Conservation (phyloP, 1,140 invertebrate genomes). For the Drosophila sucinea region DNA sequence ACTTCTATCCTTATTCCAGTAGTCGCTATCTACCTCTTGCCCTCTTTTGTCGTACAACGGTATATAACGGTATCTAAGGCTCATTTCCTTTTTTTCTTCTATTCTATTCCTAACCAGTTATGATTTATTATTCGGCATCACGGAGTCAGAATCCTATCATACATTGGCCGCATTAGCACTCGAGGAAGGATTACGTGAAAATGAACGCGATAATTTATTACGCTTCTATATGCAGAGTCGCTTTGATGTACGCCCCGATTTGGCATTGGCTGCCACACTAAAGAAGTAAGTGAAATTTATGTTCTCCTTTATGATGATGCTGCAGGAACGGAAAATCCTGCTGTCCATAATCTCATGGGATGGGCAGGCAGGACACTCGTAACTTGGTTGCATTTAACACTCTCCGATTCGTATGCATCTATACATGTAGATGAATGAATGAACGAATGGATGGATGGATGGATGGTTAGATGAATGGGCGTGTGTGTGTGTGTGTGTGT, state of each 20-base stretch:
- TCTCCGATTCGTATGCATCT: constrained; percentile 29
- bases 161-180: constrained; percentile 88
- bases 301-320: constrained; percentile 60
- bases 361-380: constrained; percentile 19
- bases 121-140: constrained; percentile 94
- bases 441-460: not conserved
- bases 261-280: constrained; percentile 87
- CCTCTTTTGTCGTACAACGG: not conserved
- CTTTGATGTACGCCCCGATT: constrained; percentile 86
- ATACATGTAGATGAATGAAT: constrained; percentile 18
- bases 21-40: constrained; percentile 10
- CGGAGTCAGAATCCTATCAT: constrained; percentile 93
- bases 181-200: constrained; percentile 90
- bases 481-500: not conserved
- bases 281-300: constrained; percentile 87
- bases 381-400: constrained; percentile 67
- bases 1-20: not conserved
- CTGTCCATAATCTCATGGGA: not conserved
- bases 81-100: constrained; percentile 14
- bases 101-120: constrained; percentile 85
- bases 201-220: constrained; percentile 90
- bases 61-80: constrained; percentile 9
- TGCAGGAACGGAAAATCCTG: constrained; percentile 39
- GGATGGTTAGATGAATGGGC: not conserved
- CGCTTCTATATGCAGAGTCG: constrained; percentile 88